Evolutionary conservation across 2,888 invertebrate species (phyloP).

Genomic region (Dysmachus trigonus): DNA sequence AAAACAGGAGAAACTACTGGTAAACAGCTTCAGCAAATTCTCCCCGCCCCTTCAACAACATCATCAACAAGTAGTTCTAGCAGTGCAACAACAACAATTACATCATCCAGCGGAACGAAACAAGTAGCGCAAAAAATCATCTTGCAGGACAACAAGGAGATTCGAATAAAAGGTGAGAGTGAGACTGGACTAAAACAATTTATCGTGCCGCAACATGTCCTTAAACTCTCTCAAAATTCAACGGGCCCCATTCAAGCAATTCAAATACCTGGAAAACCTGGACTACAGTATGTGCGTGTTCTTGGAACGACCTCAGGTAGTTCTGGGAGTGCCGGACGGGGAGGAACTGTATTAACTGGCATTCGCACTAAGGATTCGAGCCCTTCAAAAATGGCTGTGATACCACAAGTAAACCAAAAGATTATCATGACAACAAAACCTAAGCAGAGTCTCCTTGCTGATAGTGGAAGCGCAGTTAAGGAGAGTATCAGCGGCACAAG

Average conservation of each 20-base stretch:
- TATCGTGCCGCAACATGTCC: slow-evolving; percentile 59
- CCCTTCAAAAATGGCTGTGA: slow-evolving; percentile 49
- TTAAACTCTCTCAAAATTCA: slow-evolving; percentile 55
- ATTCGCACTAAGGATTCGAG: slow-evolving; percentile 53
- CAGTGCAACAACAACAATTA: slow-evolving; percentile 45
- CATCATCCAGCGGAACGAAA: background rate
- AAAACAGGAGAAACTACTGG: slow-evolving; percentile 10
- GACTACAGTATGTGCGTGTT: slow-evolving; percentile 75
- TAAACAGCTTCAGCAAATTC: background rate
- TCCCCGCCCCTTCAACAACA: background rate
- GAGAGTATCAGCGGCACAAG: background rate
- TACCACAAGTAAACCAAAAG: slow-evolving; percentile 25
- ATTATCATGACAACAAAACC: slow-evolving; percentile 41
- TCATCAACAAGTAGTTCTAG: slow-evolving; percentile 44
- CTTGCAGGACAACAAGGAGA: slow-evolving; percentile 17
- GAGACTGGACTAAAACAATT: slow-evolving; percentile 55
- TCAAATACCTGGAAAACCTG: slow-evolving; percentile 59
- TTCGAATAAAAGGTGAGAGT: slow-evolving; percentile 49
- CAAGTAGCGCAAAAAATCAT: background rate
- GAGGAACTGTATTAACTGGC: slow-evolving; percentile 58
- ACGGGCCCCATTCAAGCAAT: slow-evolving; percentile 57
- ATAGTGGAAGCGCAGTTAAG: slow-evolving; percentile 53
- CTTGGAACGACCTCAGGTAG: slow-evolving; percentile 63
- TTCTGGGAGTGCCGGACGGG: slow-evolving; percentile 59
- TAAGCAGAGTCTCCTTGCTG: slow-evolving; percentile 41